phyloP scores from a whole-genome alignment of 2,113 vertebrate genomes.

The Paraplagusia blochii region DNA sequence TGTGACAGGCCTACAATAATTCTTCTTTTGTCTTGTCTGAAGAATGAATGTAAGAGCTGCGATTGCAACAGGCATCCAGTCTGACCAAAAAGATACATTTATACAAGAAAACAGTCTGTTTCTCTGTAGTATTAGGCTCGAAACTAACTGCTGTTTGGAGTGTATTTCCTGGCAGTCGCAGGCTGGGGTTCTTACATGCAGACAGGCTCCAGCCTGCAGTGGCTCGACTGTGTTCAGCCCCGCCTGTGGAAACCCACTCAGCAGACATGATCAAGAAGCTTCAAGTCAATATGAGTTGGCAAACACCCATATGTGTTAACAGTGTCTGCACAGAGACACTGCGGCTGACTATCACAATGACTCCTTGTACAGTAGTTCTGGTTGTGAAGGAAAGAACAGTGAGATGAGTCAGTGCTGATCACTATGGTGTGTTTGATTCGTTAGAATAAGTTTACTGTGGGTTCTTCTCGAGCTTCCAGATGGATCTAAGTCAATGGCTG shows the following conservation, averaged over 20 bases:
- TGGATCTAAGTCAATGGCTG: conserved; percentile 11
- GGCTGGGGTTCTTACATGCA: not conserved
- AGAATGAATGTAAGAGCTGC: too few relatives aligned
- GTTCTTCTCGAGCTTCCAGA: not conserved
- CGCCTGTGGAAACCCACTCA: conserved; percentile 36
- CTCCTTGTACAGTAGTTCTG: conserved; percentile 1
- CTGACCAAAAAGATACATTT: not conserved
- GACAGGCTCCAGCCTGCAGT: conserved; percentile 51
- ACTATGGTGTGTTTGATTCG: conserved; percentile 4
- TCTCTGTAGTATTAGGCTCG: not conserved
- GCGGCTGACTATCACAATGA: conserved; percentile 16
- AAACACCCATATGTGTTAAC: conserved; percentile 27
- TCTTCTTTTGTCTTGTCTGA: too few relatives aligned
- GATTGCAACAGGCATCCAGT: too few relatives aligned
- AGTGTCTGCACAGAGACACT: conserved; percentile 2
- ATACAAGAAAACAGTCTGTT: not conserved
- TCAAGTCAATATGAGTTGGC: conserved; percentile 37
- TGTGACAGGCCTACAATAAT: too few relatives aligned
- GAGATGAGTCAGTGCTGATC: not conserved
- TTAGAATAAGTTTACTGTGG: not conserved
- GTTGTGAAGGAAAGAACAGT: not conserved
- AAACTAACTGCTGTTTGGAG: not conserved
- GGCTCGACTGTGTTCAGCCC: conserved; percentile 28
- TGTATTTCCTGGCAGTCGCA: not conserved
- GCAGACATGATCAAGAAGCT: conserved; percentile 33